phyloP scores from a whole-genome alignment of 1,140 invertebrate species.

The Neocloeon triangulifer region DNA sequence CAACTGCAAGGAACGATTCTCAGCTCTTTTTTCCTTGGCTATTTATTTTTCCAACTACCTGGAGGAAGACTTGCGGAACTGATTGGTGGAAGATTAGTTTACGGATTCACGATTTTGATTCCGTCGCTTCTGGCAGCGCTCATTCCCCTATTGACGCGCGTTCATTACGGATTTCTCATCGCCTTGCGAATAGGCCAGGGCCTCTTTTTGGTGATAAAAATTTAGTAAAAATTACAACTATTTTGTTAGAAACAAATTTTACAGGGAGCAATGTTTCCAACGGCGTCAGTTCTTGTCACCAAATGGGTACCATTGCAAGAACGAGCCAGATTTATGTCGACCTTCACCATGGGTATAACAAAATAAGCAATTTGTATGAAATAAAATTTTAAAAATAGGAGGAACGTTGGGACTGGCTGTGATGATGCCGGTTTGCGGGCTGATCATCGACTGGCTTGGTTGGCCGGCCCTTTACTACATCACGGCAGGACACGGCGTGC shows the following conservation, averaged over 20 bases:
- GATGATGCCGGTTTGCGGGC: slow-evolving; percentile 12
- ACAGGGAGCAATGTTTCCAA: slow-evolving; percentile 60
- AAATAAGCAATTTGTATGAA: too few relatives aligned
- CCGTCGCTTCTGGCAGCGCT: slow-evolving; percentile 24
- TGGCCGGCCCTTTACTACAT: slow-evolving; percentile 17
- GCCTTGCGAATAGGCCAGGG: slow-evolving; percentile 7
- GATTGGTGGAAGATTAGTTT: slow-evolving; percentile 20
- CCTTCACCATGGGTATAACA: too few relatives aligned
- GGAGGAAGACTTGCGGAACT: slow-evolving; percentile 21
- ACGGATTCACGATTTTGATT: slow-evolving; percentile 19
- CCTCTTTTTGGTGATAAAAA: slow-evolving; percentile 8
- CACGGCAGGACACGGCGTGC: slow-evolving; percentile 13
- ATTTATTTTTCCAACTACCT: slow-evolving; percentile 23
- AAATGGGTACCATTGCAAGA: slow-evolving; percentile 79
- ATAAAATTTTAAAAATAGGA: too few relatives aligned
- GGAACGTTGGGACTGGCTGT: slow-evolving; percentile 13
- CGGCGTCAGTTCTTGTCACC: slow-evolving; percentile 60
- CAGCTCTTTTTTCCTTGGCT: slow-evolving; percentile 24
- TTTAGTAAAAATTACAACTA: too few relatives aligned
- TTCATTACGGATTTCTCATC: slow-evolving; percentile 2
- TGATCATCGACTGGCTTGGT: slow-evolving; percentile 11
- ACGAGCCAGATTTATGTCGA: slow-evolving; percentile 46
- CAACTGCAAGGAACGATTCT: slow-evolving; percentile 17
- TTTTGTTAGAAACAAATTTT: too few relatives aligned
- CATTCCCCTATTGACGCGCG: slow-evolving; percentile 19